Evolutionary conservation across 23 tunicate genomes (phyloP).

Genomic region (Styela plicata): DNA sequence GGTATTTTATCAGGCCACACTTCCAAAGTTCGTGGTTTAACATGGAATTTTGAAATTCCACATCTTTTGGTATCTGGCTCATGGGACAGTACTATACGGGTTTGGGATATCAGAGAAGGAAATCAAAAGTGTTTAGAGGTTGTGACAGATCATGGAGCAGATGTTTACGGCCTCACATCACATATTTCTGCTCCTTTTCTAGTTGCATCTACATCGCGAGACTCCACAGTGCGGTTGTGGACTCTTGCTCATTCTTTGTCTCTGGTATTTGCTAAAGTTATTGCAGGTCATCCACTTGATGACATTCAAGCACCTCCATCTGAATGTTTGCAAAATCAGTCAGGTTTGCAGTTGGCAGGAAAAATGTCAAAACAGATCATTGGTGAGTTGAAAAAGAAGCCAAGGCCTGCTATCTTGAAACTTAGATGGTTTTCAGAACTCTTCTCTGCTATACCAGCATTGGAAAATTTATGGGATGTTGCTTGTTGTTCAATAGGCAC

Average conservation of each 20-base stretch:
- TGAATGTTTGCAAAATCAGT: background rate
- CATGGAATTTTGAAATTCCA: constrained; percentile 81
- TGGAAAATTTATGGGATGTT: constrained; percentile 86
- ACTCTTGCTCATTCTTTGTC: constrained; percentile 42
- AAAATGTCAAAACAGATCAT: constrained; percentile 63
- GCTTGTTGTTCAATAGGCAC: constrained; percentile 52
- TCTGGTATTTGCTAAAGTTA: constrained; percentile 31
- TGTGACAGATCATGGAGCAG: constrained; percentile 79
- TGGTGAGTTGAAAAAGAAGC: constrained; percentile 29
- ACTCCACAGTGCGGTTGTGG: constrained; percentile 87
- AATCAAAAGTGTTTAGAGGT: constrained; percentile 55
- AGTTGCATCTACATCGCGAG: constrained; percentile 85
- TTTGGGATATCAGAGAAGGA: constrained; percentile 74
- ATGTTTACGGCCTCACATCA: constrained; percentile 83
- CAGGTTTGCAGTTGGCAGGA: constrained; percentile 50
- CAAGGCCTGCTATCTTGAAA: constrained; percentile 30
- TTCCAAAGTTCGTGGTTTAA: constrained; percentile 61
- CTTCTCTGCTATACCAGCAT: constrained; percentile 44
- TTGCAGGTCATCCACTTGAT: constrained; percentile 35
- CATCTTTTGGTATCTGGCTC: constrained; percentile 75
- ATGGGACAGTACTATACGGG: constrained; percentile 74
- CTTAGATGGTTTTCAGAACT: constrained; percentile 84
- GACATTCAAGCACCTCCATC: constrained; percentile 43
- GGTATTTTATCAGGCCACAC: constrained; percentile 61
- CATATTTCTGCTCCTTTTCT: constrained; percentile 69